Conservation (phyloP, 2,797 vertebrate species). For the Cynopterus sphinx region DNA sequence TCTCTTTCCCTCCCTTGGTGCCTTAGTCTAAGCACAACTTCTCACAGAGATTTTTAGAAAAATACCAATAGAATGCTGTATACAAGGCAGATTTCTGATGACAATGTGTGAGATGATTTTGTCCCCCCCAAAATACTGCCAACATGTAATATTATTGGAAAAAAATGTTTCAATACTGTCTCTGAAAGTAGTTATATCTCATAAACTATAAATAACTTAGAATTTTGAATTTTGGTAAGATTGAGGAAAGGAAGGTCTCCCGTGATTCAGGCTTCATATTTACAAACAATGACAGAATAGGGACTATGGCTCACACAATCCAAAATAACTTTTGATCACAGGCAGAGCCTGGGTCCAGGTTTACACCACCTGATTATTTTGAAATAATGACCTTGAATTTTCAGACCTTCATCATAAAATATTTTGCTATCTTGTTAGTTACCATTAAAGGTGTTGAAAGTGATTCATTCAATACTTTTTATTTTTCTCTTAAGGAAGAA, state of each 20-base stretch:
- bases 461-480: neutral
- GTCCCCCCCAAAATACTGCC: neutral
- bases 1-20: fast-evolving
- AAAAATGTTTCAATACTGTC: neutral
- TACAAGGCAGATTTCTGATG: neutral
- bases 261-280: neutral
- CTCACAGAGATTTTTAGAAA: neutral
- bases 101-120: neutral
- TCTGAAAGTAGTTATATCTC: neutral
- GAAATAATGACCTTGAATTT: conserved; percentile 15
- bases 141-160: neutral
- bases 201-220: neutral
- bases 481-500: conserved; percentile 28
- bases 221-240: neutral
- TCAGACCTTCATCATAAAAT: neutral
- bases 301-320: neutral
- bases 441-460: neutral
- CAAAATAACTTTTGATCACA: neutral
- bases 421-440: neutral
- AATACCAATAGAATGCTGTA: neutral
- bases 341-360: neutral
- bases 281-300: neutral
- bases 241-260: neutral
- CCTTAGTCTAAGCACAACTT: neutral
- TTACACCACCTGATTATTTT: neutral